Base-by-base conservation (phyloP, 2,888 invertebrate genomes). In the Leptinotarsa rubiginosa region DNA sequence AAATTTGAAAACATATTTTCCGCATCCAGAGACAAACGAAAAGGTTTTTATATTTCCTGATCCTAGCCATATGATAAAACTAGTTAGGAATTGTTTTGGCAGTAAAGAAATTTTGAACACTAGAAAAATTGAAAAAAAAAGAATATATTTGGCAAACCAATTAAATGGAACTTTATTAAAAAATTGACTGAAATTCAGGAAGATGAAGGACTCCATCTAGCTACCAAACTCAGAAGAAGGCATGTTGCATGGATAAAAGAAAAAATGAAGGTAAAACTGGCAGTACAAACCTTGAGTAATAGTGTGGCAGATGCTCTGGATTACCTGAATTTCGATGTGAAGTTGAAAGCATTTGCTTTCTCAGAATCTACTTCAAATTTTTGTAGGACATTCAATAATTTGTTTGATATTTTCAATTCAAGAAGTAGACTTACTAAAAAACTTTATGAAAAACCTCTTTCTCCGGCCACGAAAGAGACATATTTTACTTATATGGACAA, bases 201-300 rank as follows among this genome's bases (percentile, higher is more conserved):
- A 10, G 79, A 50, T 20, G 56, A 67, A 22, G 50, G 72, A 2
- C 56, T 72, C 18, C 50, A 66, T 54, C 12, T 56, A n/a, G 67
- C 66, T n/a, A 72, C 62, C n/a, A 56, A 54, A 66, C 15, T 72
- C 1, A 66, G 13, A 47, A 67, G 22, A 59, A 72, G 67, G 49
- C 72, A 72, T 47, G 16, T 66, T 22, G 15, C 31, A 20, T 72
- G 67, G 65, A 62, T 62, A 13, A 72, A 65, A 47, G 72, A 79
- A 68, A 81, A 76, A 75, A 81, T 81, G 77, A 78, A 77, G 67
- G 80, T 82, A 12, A 76, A 69, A 67, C 20, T 82, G 3, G 80
- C 81, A 18, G 72, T 72, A 15, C 80, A 81, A 73, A 75, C 78
- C 13, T 62, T 82, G 12, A 81, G 80, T 54, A 76, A 76, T 52